Evolutionary conservation across 1,140 invertebrate species (phyloP).

Genomic region (Tetramorium alpestre): DNA sequence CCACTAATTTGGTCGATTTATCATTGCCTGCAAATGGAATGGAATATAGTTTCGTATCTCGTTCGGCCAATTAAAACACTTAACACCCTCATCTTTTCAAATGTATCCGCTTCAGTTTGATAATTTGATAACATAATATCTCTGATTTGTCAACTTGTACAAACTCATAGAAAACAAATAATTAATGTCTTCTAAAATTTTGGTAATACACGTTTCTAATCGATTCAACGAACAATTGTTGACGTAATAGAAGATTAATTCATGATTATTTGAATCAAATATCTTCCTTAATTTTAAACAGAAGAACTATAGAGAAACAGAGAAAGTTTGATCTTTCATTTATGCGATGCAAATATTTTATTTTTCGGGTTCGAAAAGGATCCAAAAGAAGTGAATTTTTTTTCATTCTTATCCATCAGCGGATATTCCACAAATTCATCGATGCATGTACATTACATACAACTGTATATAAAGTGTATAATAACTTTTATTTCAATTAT

Average conservation of each 20-base stretch:
- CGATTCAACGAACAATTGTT: not conserved
- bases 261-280: not conserved
- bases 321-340: not conserved
- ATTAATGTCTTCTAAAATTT: not conserved
- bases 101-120: not conserved
- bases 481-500: not conserved
- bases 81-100: constrained; percentile 11
- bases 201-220: not conserved
- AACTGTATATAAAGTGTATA: not conserved
- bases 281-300: not conserved
- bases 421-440: not conserved
- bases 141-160: not conserved
- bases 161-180: not conserved
- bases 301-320: not conserved
- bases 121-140: constrained; percentile 4
- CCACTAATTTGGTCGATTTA: constrained; percentile 53
- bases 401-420: not conserved
- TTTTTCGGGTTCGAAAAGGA: too few species aligned
- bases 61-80: not conserved
- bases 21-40: constrained; percentile 43
- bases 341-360: constrained; percentile 9
- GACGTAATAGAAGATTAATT: not conserved
- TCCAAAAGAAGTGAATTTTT: not conserved
- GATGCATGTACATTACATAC: not conserved
- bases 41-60: not conserved